Base-by-base conservation (phyloP, 2,113 vertebrate genomes). In the Leucosticte australis region DNA sequence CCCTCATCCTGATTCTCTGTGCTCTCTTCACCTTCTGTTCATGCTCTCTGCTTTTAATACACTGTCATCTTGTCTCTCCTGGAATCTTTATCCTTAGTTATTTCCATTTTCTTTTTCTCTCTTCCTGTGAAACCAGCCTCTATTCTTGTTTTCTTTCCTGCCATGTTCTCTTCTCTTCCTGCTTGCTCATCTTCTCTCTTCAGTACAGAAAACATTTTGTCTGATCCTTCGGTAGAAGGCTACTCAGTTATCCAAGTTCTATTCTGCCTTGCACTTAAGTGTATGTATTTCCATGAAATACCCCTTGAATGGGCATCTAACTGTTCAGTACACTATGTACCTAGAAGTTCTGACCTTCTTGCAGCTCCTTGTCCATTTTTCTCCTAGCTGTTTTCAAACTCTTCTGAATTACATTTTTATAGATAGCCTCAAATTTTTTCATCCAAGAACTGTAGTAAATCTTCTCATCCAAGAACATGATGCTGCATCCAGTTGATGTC, bases 271-370 rank as follows among this genome's bases (percentile, higher is more conserved):
- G 15, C 3, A 16, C 20, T 75, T 46, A 44, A 60, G 8, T 11
- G 7, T 6, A 9, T 13, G 11, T 21, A 55, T 15, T 44, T 70
- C 39, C 28, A 9, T 50, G 57, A 73, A 60, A 27, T 2, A 35
- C 4, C 23, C 65, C 10, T 90, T 70, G 37, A 57, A 1, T 20
- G 15, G 17, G 13, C 0, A 0, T 75, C 75, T 67, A 22, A 11
- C 52, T 59, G 39, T 30, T 13, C 33, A 46, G 28, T 31, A 53
- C n/a, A 28, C 5, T 10, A 12, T 1, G 2, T 42, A 65, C 18
- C n/a, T 46, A 44, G 59, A 65, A 62, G 47, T 67, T 52, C 35
- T 62, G n/a, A 55, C 11, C 19, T 59, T 6, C 11, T 64, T 71
- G 22, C 6, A 22, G 23, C 46, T 78, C 63, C 18, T 30, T 75